Conservation (phyloP, 2,113 vertebrate species). For the Trogon surrucura region DNA sequence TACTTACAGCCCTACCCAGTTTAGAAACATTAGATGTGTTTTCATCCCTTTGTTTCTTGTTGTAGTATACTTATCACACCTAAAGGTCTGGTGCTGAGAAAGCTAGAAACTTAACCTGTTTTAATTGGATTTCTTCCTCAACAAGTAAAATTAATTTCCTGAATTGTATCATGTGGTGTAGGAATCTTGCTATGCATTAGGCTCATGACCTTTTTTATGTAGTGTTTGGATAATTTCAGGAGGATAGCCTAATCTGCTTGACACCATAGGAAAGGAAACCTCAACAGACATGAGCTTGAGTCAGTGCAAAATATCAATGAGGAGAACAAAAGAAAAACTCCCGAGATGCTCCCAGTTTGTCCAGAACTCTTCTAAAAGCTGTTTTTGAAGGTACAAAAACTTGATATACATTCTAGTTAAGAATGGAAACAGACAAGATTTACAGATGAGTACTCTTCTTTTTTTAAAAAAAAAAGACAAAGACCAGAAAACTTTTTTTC, state of each 20-base stretch:
- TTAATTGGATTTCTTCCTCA: conserved; percentile 43
- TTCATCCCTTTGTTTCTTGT: background rate
- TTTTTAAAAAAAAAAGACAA: too few species aligned
- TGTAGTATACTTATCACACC: background rate
- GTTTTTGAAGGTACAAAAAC: background rate
- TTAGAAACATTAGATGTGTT: background rate
- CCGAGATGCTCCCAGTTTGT: background rate
- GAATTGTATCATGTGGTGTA: background rate
- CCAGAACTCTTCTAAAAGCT: background rate
- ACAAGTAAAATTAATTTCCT: conserved; percentile 23
- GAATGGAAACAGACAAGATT: background rate
- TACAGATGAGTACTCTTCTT: background rate
- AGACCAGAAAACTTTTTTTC: too few species aligned
- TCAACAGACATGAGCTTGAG: background rate
- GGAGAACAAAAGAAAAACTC: background rate
- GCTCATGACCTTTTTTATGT: background rate
- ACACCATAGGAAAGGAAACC: background rate
- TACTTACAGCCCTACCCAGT: background rate
- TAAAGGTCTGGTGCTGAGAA: background rate
- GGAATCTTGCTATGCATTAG: background rate
- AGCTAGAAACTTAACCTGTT: conserved; percentile 35
- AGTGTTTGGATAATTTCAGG: background rate
- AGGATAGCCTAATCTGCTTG: background rate
- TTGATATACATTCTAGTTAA: background rate
- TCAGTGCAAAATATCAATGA: background rate